Percentiles rank a stretch among this genome's conserved stretches.
These are phyloP conservation scores for Sinocyclocheilus maitianheensis DNA, from an alignment of 2,113 vertebrate genomes.

Conservation along the genomic window DNA sequence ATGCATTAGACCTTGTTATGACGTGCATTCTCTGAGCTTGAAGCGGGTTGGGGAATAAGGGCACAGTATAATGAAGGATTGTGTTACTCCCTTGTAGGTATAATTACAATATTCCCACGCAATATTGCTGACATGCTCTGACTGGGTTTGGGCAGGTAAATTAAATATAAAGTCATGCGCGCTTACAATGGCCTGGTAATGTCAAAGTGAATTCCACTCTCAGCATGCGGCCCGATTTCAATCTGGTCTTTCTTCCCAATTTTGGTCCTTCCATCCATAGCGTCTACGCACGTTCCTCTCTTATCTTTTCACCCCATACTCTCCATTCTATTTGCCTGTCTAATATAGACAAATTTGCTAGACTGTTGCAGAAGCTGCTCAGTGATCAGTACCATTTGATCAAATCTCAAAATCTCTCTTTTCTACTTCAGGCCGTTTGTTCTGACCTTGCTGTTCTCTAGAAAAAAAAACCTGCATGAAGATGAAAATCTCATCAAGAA, in stretches of 20 bases:
- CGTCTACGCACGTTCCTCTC: neutral
- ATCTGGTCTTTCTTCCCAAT: neutral
- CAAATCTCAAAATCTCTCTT: conserved; percentile 2
- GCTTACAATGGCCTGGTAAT: neutral
- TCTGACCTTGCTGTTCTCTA: conserved; percentile 6
- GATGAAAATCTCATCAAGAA: conserved; percentile 13
- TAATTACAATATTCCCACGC: conserved; percentile 30
- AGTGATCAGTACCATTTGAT: neutral
- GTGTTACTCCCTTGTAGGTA: conserved; percentile 34
- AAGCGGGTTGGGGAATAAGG: conserved; percentile 1
- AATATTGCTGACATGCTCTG: conserved; percentile 4
- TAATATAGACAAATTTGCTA: neutral
- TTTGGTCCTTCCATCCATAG: neutral
- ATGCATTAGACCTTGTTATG: conserved; percentile 30
- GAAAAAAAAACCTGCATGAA: neutral
- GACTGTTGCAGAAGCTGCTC: neutral
- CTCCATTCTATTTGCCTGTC: neutral
- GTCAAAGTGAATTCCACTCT: neutral
- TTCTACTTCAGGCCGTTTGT: neutral
- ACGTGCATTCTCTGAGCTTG: conserved; percentile 18
- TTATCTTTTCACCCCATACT: neutral
- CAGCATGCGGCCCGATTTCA: neutral
- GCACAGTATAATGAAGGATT: conserved; percentile 11
- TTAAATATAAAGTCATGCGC: neutral
- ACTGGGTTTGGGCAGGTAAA: conserved; percentile 20